Percentiles rank a stretch among this genome's conserved stretches.
These are phyloP conservation scores for Chelonoidis abingdonii DNA, from an alignment of 2,113 vertebrate species.

Conservation along the genomic window DNA sequence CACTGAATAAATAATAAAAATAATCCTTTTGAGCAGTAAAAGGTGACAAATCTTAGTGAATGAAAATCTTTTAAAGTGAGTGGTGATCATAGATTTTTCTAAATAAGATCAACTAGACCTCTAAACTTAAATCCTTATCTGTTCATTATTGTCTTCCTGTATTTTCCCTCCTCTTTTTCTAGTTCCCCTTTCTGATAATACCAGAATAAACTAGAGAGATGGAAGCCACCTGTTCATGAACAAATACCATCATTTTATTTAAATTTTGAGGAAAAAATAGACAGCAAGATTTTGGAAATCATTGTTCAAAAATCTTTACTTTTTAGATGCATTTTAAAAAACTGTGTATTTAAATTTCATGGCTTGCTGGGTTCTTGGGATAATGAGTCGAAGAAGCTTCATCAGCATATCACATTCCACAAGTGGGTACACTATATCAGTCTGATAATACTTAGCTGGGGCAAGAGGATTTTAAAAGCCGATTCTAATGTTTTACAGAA, in stretches of 20 bases:
- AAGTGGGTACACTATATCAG: background rate
- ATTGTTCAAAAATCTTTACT: background rate
- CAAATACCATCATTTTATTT: background rate
- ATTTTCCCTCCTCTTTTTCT: background rate
- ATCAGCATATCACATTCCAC: background rate
- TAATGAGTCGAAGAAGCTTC: background rate
- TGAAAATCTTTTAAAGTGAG: background rate
- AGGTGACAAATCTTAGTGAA: background rate
- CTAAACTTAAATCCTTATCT: constrained; percentile 22
- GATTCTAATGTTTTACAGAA: background rate
- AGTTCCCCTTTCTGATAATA: background rate
- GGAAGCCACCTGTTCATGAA: constrained; percentile 5
- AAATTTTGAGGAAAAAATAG: background rate
- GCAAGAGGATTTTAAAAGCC: background rate
- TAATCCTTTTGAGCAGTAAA: background rate
- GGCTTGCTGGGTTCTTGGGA: background rate
- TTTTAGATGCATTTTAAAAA: background rate
- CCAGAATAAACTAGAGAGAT: background rate
- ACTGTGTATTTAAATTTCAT: background rate
- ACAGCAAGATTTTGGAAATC: background rate
- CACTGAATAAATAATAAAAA: constrained; percentile 51
- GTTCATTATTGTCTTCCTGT: background rate
- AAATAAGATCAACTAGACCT: background rate
- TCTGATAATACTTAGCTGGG: background rate
- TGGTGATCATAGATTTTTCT: background rate